phyloP scores from a whole-genome alignment of 2,797 vertebrate species.

The Leuciscus waleckii region DNA sequence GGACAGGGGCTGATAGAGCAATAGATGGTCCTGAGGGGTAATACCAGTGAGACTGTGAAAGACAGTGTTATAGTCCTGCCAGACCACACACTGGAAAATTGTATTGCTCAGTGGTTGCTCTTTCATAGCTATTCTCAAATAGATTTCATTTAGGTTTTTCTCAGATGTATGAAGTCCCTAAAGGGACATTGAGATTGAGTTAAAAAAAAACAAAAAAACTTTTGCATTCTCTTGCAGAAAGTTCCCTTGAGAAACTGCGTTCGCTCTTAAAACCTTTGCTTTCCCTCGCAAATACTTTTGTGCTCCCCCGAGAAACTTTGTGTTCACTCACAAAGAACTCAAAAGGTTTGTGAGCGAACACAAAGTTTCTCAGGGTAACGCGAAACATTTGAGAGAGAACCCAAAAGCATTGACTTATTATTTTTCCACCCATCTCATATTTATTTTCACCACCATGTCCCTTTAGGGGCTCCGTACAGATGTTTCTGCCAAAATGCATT shows the following conservation, averaged over 20 bases:
- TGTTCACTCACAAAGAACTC: neutral
- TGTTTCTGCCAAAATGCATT: neutral
- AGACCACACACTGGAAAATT: neutral
- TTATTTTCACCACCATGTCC: neutral
- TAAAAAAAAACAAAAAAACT: too few species aligned
- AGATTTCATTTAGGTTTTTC: neutral
- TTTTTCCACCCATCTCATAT: neutral
- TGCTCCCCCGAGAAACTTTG: neutral
- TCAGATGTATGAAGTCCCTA: neutral
- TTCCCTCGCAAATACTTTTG: too few species aligned
- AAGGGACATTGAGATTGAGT: neutral
- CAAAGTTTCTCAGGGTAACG: neutral
- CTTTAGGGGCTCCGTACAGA: neutral
- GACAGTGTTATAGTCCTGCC: neutral
- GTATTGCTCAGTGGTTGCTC: neutral
- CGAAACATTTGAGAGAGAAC: neutral
- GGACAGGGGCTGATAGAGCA: constrained; percentile 5
- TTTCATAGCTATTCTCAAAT: neutral
- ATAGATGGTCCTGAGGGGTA: constrained; percentile 27
- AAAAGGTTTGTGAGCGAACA: neutral
- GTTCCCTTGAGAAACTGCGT: neutral
- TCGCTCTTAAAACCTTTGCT: neutral
- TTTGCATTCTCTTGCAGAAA: neutral
- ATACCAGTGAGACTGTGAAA: constrained; percentile 13
- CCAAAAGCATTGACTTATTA: neutral